Evolutionary conservation across 2,113 vertebrate species (phyloP).

Genomic region (Hydropotes inermis): DNA sequence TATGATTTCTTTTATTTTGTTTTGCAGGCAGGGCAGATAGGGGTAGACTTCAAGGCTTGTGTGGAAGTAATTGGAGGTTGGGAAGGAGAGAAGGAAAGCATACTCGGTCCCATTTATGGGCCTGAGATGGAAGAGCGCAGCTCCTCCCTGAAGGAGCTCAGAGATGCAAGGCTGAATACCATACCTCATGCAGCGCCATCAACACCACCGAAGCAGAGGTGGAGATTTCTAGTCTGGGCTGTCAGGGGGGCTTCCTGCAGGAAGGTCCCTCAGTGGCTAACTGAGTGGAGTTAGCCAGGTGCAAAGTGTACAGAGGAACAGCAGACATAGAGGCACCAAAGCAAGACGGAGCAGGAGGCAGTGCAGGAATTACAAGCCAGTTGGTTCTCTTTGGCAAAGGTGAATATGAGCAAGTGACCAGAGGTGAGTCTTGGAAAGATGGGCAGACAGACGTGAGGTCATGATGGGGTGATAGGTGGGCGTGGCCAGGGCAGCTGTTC

Average conservation of each 20-base stretch:
- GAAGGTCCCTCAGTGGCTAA: background rate
- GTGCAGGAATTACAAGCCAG: background rate
- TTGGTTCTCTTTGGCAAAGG: background rate
- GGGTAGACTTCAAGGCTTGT: background rate
- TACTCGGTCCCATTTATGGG: too few species aligned
- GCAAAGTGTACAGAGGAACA: background rate
- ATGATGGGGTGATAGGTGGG: background rate
- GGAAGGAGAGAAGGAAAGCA: background rate
- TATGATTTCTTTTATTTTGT: background rate
- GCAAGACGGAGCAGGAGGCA: background rate
- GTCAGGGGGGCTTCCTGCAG: background rate
- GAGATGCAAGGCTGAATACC: background rate
- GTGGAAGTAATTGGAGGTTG: background rate
- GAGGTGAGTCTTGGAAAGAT: background rate
- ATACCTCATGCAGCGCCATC: background rate
- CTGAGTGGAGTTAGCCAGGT: background rate
- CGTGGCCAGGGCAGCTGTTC: background rate
- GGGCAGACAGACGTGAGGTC: background rate
- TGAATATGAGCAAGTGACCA: background rate
- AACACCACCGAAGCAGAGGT: background rate
- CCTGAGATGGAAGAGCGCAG: background rate
- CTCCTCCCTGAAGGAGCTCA: background rate
- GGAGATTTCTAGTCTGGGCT: background rate
- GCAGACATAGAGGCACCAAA: background rate
- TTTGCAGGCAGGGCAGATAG: background rate